These are phyloP conservation scores for Python bivittatus DNA, from an alignment of 2,113 vertebrate species.

Conservation along the genomic window DNA sequence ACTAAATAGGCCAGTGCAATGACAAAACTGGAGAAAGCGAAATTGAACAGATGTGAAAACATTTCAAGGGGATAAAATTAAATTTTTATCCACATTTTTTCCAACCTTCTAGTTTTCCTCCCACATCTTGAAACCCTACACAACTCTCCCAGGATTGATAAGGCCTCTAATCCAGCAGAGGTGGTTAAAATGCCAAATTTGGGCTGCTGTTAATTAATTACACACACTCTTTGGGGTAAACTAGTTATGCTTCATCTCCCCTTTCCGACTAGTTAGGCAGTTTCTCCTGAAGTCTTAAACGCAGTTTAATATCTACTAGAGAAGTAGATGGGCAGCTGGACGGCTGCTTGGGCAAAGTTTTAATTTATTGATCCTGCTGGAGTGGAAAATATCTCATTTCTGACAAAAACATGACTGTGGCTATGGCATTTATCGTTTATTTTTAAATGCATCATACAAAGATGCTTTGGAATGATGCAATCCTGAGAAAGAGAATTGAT, in stretches of 20 bases:
- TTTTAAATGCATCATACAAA: neutral
- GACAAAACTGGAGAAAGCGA: neutral
- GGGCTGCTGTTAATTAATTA: neutral
- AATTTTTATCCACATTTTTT: neutral
- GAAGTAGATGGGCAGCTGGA: neutral
- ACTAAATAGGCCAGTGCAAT: neutral
- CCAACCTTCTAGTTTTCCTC: neutral
- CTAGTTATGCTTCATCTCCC: too few species aligned
- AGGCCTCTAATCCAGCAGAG: neutral
- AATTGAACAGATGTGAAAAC: neutral
- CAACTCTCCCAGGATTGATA: neutral
- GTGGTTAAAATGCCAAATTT: neutral
- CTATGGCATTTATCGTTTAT: neutral
- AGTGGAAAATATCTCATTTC: neutral
- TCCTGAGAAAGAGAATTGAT: neutral
- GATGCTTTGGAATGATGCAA: neutral
- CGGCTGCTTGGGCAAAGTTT: neutral
- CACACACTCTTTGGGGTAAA: neutral
- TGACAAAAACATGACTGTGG: neutral
- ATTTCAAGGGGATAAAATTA: neutral
- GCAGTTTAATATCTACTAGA: neutral
- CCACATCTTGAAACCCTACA: neutral
- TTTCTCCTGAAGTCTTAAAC: neutral
- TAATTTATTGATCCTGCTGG: neutral
- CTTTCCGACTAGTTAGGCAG: neutral